Percentiles rank a stretch among this genome's conserved stretches.
phyloP scores from a whole-genome alignment of 2,797 vertebrate genomes.

The Masticophis lateralis region DNA sequence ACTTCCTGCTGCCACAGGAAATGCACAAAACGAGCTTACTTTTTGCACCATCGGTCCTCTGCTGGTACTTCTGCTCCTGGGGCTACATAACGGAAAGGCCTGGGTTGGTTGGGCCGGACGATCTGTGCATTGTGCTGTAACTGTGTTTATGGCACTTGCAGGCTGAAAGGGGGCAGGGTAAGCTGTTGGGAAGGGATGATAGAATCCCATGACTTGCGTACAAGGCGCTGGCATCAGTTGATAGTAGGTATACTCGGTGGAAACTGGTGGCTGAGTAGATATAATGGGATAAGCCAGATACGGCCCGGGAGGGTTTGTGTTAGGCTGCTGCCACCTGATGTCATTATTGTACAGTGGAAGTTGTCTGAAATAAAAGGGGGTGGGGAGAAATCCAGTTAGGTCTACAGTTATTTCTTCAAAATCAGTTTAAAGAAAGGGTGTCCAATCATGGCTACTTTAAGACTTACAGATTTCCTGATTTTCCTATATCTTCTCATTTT shows the following conservation, averaged over 20 bases:
- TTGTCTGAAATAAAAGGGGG: conserved; percentile 75
- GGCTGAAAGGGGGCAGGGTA: conserved; percentile 84
- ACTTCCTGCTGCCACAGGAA: neutral
- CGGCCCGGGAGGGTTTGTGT: conserved; percentile 83
- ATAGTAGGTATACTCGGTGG: conserved; percentile 92
- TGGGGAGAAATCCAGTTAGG: conserved; percentile 16
- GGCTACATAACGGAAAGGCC: conserved; percentile 77
- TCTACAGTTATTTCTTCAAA: conserved; percentile 4
- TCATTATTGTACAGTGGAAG: conserved; percentile 91
- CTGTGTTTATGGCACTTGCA: conserved; percentile 78
- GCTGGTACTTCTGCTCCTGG: conserved; percentile 81
- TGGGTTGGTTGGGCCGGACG: conserved; percentile 79
- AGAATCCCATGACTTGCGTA: conserved; percentile 96
- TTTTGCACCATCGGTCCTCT: conserved; percentile 81
- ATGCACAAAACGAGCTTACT: conserved; percentile 70
- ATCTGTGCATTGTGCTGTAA: conserved; percentile 84
- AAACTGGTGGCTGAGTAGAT: conserved; percentile 90
- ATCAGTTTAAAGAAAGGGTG: neutral
- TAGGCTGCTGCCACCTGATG: conserved; percentile 95
- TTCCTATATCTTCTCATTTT: neutral
- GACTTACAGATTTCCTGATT: neutral
- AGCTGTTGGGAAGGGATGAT: conserved; percentile 88
- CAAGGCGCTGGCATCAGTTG: conserved; percentile 96
- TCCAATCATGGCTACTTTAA: neutral
- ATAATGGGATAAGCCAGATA: conserved; percentile 96